These are phyloP conservation scores for Cryptotermes secundus DNA, from an alignment of 1,140 invertebrate genomes.

Conservation along the genomic window DNA sequence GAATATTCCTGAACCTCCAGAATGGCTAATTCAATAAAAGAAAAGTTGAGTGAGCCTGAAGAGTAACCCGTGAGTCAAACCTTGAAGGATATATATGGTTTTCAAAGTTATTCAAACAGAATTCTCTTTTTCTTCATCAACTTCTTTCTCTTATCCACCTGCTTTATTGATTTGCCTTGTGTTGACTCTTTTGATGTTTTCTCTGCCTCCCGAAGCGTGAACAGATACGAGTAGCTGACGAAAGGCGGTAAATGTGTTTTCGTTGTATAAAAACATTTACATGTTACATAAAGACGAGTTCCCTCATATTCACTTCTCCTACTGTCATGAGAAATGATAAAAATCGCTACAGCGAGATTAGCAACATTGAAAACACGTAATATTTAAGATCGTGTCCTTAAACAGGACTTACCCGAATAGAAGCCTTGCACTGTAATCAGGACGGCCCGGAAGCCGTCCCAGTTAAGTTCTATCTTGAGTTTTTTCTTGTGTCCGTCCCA, in stretches of 20 bases:
- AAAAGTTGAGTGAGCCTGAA: not conserved
- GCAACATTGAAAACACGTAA: too few species aligned
- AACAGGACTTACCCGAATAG: too few species aligned
- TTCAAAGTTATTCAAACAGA: not conserved
- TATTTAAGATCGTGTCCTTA: too few species aligned
- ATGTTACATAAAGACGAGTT: not conserved
- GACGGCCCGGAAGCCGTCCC: too few species aligned
- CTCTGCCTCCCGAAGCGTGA: not conserved
- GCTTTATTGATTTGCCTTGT: not conserved
- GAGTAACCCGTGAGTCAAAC: not conserved
- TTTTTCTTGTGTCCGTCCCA: too few species aligned
- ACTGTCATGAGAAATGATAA: rapidly evolving
- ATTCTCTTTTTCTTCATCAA: not conserved
- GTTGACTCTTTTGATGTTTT: not conserved
- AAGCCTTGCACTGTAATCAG: too few species aligned
- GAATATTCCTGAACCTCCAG: not conserved
- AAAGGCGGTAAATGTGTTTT: not conserved
- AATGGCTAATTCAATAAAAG: not conserved
- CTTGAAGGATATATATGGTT: not conserved
- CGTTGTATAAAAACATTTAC: not conserved
- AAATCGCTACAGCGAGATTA: too few species aligned
- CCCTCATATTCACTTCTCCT: too few species aligned
- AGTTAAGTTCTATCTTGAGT: too few species aligned
- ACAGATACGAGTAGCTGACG: not conserved
- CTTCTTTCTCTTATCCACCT: not conserved